Evolutionary conservation across 1,140 invertebrate species (phyloP), one percentile per base, ranked within the genome.

Genomic region (Aethina tumida): DNA sequence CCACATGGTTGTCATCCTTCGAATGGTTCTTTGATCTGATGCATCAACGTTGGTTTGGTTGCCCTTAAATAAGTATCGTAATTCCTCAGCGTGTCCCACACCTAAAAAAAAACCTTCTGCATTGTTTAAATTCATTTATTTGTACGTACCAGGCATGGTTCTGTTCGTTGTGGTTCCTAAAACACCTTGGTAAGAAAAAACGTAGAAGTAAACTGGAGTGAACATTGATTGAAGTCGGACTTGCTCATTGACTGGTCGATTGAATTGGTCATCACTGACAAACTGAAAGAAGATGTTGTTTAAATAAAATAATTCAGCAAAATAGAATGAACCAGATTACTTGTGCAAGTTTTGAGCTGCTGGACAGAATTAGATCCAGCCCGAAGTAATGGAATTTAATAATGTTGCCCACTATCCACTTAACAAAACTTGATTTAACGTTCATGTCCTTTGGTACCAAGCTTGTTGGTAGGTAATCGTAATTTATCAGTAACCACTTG

Each of bases 251-350:
- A 46, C 47, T 1, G 51, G 45, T 34, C 51, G 41, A 10, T 46
- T 43, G 39, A 55, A 55, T 20, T 53, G 51, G 9, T 52, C 44
- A 25, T 53, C 43, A 16, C 49, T 52, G 18, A 52, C 40, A 38
- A 47, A 55, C 53, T 55, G 37, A 25, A 16, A 34, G 21, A 45
- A 9, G 26, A 28, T 28, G 26, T 6, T 14, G 26, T 10, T 14
- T 28, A 6, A 28, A 28, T 6, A 24, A 6, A n/a, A 24, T 7
- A 6, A n/a, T n/a, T 24, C n/a, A 7, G n/a, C 6, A 7, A 24
- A 7, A 24, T 24, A 7, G 6, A 24, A 24, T 24, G 7, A 12
- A 12, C n/a, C 12, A 12, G n/a, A 8, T 12, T 8, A 24, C 7
- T 12, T 8, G 22, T 24, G n/a, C 22, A 8, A 24, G n/a, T 24